Conservation (phyloP, 2,888 invertebrate species). For the Morpho achilles region DNA sequence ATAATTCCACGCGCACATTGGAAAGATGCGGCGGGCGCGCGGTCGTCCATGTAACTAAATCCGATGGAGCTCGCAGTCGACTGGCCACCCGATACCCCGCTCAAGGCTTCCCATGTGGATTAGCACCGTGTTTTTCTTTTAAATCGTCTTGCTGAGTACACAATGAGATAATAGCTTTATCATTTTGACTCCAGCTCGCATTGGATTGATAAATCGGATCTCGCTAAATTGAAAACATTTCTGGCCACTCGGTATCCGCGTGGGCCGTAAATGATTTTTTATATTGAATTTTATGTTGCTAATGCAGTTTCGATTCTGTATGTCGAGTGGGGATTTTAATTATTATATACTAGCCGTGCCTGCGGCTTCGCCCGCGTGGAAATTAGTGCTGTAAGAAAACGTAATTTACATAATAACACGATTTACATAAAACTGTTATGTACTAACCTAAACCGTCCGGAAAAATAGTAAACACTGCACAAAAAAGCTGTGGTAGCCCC, state of each 20-base stretch:
- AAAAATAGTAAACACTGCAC: too few species aligned
- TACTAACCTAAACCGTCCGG: too few species aligned
- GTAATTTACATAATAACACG: too few species aligned
- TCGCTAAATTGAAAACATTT: conserved; percentile 24
- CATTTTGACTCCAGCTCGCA: conserved; percentile 28
- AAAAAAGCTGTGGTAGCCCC: too few species aligned
- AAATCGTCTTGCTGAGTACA: conserved; percentile 43
- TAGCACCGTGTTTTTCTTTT: conserved; percentile 55
- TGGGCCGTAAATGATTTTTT: conserved; percentile 13
- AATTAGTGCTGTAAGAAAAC: too few species aligned
- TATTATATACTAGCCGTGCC: too few species aligned
- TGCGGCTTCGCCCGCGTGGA: too few species aligned
- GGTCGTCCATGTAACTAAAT: conserved; percentile 63
- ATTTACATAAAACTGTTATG: too few species aligned
- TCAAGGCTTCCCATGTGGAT: conserved; percentile 73
- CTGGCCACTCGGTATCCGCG: conserved; percentile 10
- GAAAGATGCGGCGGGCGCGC: conserved; percentile 51
- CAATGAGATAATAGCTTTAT: conserved; percentile 35
- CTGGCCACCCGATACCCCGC: conserved; percentile 50
- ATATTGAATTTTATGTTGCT: conserved; percentile 12
- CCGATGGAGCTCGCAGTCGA: conserved; percentile 34
- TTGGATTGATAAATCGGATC: conserved; percentile 27
- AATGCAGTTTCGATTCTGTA: conserved; percentile 8
- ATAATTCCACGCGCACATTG: conserved; percentile 23
- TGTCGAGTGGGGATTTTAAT: not conserved